phyloP scores from a whole-genome alignment of 2,888 invertebrate genomes.

The Prenolepis imparis region DNA sequence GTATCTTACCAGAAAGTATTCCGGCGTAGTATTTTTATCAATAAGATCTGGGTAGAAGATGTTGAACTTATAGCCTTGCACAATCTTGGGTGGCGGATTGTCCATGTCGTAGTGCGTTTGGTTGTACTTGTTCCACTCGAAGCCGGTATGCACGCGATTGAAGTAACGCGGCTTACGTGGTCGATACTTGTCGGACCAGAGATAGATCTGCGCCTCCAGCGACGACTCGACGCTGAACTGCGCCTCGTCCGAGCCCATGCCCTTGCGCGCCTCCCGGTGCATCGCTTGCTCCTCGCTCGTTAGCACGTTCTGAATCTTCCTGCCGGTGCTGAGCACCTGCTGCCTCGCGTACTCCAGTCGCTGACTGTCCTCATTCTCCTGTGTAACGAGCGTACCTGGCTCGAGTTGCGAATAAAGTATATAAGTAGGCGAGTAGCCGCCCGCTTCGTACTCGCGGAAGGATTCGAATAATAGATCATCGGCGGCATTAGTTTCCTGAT shows the following conservation, averaged over 20 bases:
- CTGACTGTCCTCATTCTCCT: conserved; percentile 92
- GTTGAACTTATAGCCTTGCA: conserved; percentile 99
- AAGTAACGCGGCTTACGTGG: conserved; percentile 99
- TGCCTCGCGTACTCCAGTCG: conserved; percentile 91
- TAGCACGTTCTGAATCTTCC: conserved; percentile 88
- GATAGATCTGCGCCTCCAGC: conserved; percentile 94
- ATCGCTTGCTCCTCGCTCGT: conserved; percentile 89
- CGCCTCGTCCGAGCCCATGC: conserved; percentile 95
- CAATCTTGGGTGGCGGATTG: conserved; percentile 99
- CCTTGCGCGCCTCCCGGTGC: conserved; percentile 93
- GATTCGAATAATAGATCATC: conserved; percentile 88
- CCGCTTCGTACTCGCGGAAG: conserved; percentile 91
- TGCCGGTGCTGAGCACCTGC: conserved; percentile 89
- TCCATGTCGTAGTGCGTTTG: conserved; percentile 99
- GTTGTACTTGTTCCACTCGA: conserved; percentile 99
- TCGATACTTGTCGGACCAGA: conserved; percentile 99
- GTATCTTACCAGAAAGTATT: conserved; percentile 93
- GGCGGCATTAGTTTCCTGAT: conserved; percentile 83
- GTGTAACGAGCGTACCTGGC: conserved; percentile 92
- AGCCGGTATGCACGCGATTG: conserved; percentile 98
- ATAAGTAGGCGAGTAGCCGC: conserved; percentile 94
- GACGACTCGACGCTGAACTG: conserved; percentile 96
- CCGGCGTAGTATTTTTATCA: conserved; percentile 96
- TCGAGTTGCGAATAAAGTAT: conserved; percentile 90
- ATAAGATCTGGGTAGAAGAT: conserved; percentile 99